Evolutionary conservation across 2,888 invertebrate genomes (phyloP), one percentile per base, ranked within the genome.

Genomic region (Stenolophus ochropezus): DNA sequence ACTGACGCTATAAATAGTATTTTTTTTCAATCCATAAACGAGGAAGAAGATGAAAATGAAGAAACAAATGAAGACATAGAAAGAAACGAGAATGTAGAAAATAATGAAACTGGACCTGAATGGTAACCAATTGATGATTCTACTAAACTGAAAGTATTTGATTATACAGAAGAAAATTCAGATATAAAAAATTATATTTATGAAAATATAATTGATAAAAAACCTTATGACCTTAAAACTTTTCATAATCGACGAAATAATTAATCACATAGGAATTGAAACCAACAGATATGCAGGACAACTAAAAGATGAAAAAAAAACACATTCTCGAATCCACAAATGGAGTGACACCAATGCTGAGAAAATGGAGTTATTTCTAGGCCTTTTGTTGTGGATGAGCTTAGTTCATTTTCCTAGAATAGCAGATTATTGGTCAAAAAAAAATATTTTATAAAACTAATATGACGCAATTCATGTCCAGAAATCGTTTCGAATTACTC

Each of bases 401-500:
- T 18, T 82, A 14, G 47, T 42, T 23, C n/a, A 21, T 49, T 21
- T 49, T 42, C 61, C 25, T n/a, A 20, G 2, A 20, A 23, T 82
- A 3, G 8, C 2, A 51, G 1, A 8, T 1, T 82, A 83, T 69
- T 77, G 77, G 83, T 47, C 77, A 16, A 83, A 74, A 42, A 77
- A 33, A 11, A 33, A 69, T 8, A 11, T 49, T 83, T 0, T 83
- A 82, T 51, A 21, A 20, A 2, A 69, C 23, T 14, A 69, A 82
- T 8, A 33, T 82, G 11, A 33, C 61, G 16, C 25, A 21, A 14
- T 23, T 56, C 25, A 84, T 84, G 83, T 81, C 81, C 51, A 51
- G 84, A 23, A 84, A 85, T 69, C 58, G 84, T 16, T 85, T 85
- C 56, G 81, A 84, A 76, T 20, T 85, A 6, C 27, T 84, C 25